phyloP scores from a whole-genome alignment of 2,888 invertebrate species.

The Pseudanteris insignis region DNA sequence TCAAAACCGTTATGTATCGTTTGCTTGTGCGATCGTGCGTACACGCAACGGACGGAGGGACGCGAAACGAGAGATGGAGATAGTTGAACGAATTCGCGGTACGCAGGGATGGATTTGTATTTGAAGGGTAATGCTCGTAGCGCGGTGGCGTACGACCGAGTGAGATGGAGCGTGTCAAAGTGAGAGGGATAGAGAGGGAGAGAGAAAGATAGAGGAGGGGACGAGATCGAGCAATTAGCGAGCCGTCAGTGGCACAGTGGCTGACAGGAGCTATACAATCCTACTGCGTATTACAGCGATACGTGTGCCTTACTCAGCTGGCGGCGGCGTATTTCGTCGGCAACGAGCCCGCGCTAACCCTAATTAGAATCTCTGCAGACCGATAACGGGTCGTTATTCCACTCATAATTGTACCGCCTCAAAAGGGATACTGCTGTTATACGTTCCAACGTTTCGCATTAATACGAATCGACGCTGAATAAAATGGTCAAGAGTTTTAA shows the following conservation, averaged over 20 bases:
- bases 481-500: conserved; percentile 16
- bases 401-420: conserved; percentile 44
- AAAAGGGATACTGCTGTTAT: conserved; percentile 38
- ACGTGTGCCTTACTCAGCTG: conserved; percentile 58
- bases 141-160: no score
- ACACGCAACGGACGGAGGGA: no score
- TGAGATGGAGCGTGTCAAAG: no score
- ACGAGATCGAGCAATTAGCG: conserved; percentile 64
- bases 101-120: conserved; percentile 45
- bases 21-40: no score
- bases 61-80: no score
- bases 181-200: no score
- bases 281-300: conserved; percentile 44
- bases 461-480: conserved; percentile 29
- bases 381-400: conserved; percentile 46
- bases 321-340: conserved; percentile 50
- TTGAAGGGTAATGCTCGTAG: conserved; percentile 48
- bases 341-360: conserved; percentile 53
- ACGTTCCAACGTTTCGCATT: conserved; percentile 33
- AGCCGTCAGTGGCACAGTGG: conserved; percentile 63
- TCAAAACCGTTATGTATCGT: no score
- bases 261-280: conserved; percentile 47
- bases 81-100: conserved; percentile 34
- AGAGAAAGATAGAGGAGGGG: conserved; percentile 42
- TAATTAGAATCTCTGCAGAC: conserved; percentile 59